Percentiles rank a stretch among this genome's conserved stretches.
phyloP scores from a whole-genome alignment of 2,797 vertebrate species.

The Allobates femoralis region DNA sequence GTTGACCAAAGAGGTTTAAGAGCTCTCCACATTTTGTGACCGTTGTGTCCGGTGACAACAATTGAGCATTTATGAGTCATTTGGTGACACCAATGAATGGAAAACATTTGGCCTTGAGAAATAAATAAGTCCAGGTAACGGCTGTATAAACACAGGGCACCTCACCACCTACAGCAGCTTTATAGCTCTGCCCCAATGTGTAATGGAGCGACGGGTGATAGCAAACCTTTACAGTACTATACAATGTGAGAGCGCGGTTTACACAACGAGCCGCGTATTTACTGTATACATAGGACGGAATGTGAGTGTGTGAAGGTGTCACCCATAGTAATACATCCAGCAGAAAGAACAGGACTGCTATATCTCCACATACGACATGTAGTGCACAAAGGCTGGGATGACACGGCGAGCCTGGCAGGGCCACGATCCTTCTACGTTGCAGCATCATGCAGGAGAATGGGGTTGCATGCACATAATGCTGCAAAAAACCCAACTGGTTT shows the following conservation, averaged over 20 bases:
- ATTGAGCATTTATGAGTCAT: too few relatives aligned
- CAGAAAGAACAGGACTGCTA: background rate
- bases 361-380: background rate
- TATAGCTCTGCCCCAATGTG: background rate
- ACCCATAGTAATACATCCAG: background rate
- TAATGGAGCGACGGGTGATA: background rate
- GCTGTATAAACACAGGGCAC: background rate
- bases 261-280: background rate
- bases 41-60: too few relatives aligned
- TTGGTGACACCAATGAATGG: background rate
- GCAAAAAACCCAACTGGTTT: too few relatives aligned
- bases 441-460: too few relatives aligned
- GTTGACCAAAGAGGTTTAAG: too few relatives aligned
- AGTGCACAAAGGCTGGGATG: too few relatives aligned
- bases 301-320: background rate
- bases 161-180: too few relatives aligned
- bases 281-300: slow-evolving; percentile 1
- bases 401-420: too few relatives aligned
- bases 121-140: background rate
- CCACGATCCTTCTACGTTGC: too few relatives aligned
- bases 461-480: too few relatives aligned
- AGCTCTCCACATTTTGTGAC: too few relatives aligned
- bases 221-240: background rate
- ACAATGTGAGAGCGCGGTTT: background rate
- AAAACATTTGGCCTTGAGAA: background rate